Evolutionary conservation across 2,888 invertebrate genomes (phyloP), one percentile per base, ranked within the genome.

Genomic region (Brenthis daphne): DNA sequence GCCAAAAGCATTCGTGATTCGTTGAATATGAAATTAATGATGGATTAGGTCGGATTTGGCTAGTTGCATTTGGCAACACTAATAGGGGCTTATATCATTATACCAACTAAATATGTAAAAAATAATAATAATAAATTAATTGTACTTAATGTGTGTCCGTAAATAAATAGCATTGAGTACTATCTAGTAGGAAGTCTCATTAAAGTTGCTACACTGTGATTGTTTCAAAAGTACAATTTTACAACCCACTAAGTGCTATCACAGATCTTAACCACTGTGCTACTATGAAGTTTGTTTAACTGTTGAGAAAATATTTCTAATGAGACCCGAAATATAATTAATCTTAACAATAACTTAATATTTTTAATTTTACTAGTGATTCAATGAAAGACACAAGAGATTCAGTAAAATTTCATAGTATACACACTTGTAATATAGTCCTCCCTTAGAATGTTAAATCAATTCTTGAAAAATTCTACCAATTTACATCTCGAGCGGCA

Each of bases 1-100:
- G 57, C 70, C 71, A 63, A 71, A 75, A 68, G 67, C 74, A 74
- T 75, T 74, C 70, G 67, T 64, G 72, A 73, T 68, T 69, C 65
- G 60, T 57, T 73, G 71, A 72, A 75, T 76, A 71, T 74, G 71
- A 73, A 73, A 75, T 75, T 77, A 75, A 75, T 74, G 71, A 73
- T 66, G 72, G 72, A 68, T 74, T 75, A 71, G 68, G 67, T 65
- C 16, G 64, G 69, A 57, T 70, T 66, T 47, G 33, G 33, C 51
- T 63, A 57, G 67, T 57, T 67, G 63, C 67, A 70, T 72, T 56
- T 58, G 55, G 57, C 48, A 48, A 65, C 50, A 60, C 16, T 69
- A 48, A 65, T 63, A 68, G 50, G 58, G 57, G 16, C 33, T 50
- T 51, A 54, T 43, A 43, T 47, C 16, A 20, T 56, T 61, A 50